phyloP scores from a whole-genome alignment of 2,888 invertebrate genomes.

The Caenorhabditis panamensis region DNA sequence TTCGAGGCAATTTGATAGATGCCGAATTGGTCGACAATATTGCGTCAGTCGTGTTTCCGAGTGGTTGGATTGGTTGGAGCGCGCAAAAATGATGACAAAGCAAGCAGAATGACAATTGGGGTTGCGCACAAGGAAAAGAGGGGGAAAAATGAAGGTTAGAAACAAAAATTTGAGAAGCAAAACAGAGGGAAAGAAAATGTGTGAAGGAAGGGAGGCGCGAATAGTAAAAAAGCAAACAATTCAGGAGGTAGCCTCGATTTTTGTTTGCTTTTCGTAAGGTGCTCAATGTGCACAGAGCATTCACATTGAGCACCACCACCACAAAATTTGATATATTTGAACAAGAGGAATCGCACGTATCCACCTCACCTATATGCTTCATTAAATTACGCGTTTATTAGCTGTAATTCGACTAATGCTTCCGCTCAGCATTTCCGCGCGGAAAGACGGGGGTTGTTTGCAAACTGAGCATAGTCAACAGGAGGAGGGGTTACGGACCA shows the following conservation, averaged over 20 bases:
- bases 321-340: constrained; percentile 52
- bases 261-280: constrained; percentile 50
- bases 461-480: constrained; percentile 28
- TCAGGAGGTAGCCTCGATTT: not conserved
- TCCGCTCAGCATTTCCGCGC: constrained; percentile 19
- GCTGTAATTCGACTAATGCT: constrained; percentile 38
- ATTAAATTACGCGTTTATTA: constrained; percentile 54
- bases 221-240: constrained; percentile 49
- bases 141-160: no score
- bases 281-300: constrained; percentile 11
- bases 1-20: not conserved
- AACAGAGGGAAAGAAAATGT: not conserved
- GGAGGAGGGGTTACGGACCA: constrained; percentile 23
- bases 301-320: constrained; percentile 15
- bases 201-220: constrained; percentile 22
- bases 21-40: constrained; percentile 39
- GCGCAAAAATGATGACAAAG: constrained; percentile 42
- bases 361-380: constrained; percentile 35
- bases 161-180: not conserved
- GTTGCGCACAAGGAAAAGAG: not conserved
- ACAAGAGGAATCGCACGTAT: constrained; percentile 17
- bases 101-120: not conserved
- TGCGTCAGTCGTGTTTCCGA: constrained; percentile 23
- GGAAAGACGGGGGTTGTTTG: constrained; percentile 23
- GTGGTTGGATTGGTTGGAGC: not conserved